Evolutionary conservation across 2,888 invertebrate genomes (phyloP), one percentile per base, ranked within the genome.

Genomic region (Kryphioiulus occultus): DNA sequence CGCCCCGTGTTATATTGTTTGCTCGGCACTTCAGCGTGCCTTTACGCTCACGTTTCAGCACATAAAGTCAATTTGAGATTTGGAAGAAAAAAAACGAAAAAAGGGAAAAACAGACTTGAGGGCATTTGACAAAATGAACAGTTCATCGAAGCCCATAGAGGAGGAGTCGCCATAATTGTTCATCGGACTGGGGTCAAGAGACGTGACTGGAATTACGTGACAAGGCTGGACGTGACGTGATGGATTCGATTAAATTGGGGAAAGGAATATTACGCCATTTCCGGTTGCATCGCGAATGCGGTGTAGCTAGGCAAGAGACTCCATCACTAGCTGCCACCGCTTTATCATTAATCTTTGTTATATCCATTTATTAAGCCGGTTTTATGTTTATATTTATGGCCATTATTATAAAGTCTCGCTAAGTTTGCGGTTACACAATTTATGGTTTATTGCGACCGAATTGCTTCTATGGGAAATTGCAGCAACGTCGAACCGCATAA

Each of bases 121-220:
- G 53, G 53, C 53, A 53, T 53, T 53, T 53, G 53, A 53, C 53
- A n/a, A 53, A 53, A 53, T 53, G 53, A 53, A 53, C 53, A n/a
- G 53, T 53, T 47, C 47, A 15, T 47, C 1, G 5, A 15, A 15
- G 15, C 17, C 47, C 12, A 2, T 47, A n/a, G n/a, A 15, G 17
- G 47, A n/a, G 53, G 53, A 19, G n/a, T 53, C n/a, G 19, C n/a
- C 53, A 1, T 53, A 53, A 53, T 53, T 53, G 53, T n/a, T 53
- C n/a, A 53, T 4, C 19, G 53, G 53, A 53, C 53, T n/a, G n/a
- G 53, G 53, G 53, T 53, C 53, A 53, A 53, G 53, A n/a, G n/a
- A 53, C 53, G n/a, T 1, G n/a, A n/a, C 53, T 53, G n/a, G n/a
- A 53, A 53, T 53, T n/a, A 53, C 53, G 53, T 53, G 53, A 53